Conservation (phyloP, 2,797 vertebrate species). For the Tinamus major region DNA sequence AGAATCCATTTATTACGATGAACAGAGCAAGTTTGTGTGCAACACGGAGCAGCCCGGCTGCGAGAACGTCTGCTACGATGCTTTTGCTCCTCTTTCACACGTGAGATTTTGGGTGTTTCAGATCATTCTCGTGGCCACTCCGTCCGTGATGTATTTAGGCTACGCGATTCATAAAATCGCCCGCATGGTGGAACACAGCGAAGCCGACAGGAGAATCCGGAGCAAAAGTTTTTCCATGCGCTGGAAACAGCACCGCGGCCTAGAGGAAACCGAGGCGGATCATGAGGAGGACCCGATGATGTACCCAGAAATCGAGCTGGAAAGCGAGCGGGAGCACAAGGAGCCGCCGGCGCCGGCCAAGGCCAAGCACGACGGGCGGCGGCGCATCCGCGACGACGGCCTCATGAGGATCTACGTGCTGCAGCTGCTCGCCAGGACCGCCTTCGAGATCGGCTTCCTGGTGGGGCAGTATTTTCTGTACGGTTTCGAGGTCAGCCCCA, state of each 20-base stretch:
- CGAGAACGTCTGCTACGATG: conserved; percentile 97
- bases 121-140: conserved; percentile 94
- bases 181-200: conserved; percentile 84
- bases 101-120: conserved; percentile 99
- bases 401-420: conserved; percentile 96
- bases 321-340: conserved; percentile 83
- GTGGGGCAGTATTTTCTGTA: conserved; percentile 95
- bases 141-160: conserved; percentile 95
- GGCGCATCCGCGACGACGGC: conserved; percentile 91
- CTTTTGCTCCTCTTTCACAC: conserved; percentile 95
- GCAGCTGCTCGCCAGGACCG: conserved; percentile 91
- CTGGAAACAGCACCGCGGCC: conserved; percentile 86
- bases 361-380: conserved; percentile 90
- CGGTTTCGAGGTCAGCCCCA: conserved; percentile 91
- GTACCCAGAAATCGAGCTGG: conserved; percentile 87
- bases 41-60: conserved; percentile 98
- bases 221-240: conserved; percentile 78
- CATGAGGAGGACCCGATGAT: conserved; percentile 92
- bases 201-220: conserved; percentile 60
- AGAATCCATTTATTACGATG: conserved; percentile 98
- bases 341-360: conserved; percentile 83
- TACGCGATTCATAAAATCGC: conserved; percentile 96
- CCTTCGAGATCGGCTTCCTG: conserved; percentile 91
- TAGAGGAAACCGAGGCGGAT: conserved; percentile 88
- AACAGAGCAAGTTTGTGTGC: conserved; percentile 98